Evolutionary conservation across 2,113 vertebrate species (phyloP).

Genomic region (Colius striatus): DNA sequence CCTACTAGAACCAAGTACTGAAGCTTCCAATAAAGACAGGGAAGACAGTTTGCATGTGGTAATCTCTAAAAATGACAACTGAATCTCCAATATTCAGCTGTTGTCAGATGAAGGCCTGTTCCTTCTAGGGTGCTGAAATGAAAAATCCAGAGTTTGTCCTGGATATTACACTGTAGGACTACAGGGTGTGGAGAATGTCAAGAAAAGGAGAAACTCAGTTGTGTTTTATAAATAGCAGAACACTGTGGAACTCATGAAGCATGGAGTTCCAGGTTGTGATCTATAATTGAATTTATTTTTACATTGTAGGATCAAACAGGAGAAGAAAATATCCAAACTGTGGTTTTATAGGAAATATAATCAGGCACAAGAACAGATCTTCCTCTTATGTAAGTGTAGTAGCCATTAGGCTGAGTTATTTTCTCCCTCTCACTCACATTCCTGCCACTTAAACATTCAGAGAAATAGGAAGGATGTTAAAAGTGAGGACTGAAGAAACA

Average conservation of each 20-base stretch:
- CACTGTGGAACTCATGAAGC: not conserved
- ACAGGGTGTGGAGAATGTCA: not conserved
- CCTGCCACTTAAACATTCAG: not conserved
- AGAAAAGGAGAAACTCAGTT: not conserved
- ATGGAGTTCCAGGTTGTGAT: not conserved
- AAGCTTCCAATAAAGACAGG: not conserved
- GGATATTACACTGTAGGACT: not conserved
- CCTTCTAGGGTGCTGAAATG: not conserved
- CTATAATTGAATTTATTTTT: not conserved
- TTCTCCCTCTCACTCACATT: not conserved
- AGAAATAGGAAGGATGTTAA: conserved; percentile 21
- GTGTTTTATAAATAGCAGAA: not conserved
- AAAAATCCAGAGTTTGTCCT: not conserved
- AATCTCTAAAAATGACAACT: not conserved
- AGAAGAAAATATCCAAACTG: not conserved
- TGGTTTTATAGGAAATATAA: not conserved
- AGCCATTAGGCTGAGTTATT: not conserved
- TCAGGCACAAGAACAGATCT: not conserved
- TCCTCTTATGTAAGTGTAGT: not conserved
- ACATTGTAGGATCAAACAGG: not conserved
- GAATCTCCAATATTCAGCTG: not conserved
- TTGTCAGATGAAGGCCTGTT: not conserved
- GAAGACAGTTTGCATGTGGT: not conserved
- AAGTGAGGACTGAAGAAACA: conserved; percentile 35
- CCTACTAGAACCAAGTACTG: not conserved